Evolutionary conservation across 2,888 invertebrate genomes (phyloP).

Genomic region (Coecobrya sp.): DNA sequence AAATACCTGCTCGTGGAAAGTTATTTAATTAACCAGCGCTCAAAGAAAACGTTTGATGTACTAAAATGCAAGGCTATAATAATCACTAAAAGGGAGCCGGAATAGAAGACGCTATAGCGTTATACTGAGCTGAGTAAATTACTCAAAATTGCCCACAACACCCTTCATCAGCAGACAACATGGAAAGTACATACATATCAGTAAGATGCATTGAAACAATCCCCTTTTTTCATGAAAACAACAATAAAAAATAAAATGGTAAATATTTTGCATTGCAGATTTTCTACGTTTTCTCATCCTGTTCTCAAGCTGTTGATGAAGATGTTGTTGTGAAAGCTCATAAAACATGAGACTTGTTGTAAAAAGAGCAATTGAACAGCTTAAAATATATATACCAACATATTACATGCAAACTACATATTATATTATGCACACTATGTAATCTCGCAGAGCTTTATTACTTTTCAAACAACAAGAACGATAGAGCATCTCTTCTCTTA

Average conservation of each 20-base stretch:
- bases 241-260: not conserved
- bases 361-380: conserved; percentile 49
- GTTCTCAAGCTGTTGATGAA: not conserved
- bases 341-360: conserved; percentile 58
- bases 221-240: too few species aligned
- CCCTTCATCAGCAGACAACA: too few species aligned
- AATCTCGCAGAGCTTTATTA: not conserved
- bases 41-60: too few species aligned
- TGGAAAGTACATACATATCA: too few species aligned
- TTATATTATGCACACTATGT: not conserved
- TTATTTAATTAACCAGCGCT: too few species aligned
- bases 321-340: conserved; percentile 55
- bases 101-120: too few species aligned
- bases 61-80: too few species aligned
- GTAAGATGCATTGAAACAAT: too few species aligned
- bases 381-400: not conserved
- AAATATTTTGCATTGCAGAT: conserved; percentile 19
- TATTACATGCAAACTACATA: not conserved
- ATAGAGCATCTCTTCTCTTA: not conserved
- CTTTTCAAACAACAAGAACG: not conserved
- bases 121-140: too few species aligned
- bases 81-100: too few species aligned
- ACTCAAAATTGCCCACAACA: too few species aligned
- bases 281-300: conserved; percentile 17
- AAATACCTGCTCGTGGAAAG: too few species aligned